These are phyloP conservation scores for Neuroscelio doddi DNA, from an alignment of 2,888 invertebrate genomes.

Conservation along the genomic window DNA sequence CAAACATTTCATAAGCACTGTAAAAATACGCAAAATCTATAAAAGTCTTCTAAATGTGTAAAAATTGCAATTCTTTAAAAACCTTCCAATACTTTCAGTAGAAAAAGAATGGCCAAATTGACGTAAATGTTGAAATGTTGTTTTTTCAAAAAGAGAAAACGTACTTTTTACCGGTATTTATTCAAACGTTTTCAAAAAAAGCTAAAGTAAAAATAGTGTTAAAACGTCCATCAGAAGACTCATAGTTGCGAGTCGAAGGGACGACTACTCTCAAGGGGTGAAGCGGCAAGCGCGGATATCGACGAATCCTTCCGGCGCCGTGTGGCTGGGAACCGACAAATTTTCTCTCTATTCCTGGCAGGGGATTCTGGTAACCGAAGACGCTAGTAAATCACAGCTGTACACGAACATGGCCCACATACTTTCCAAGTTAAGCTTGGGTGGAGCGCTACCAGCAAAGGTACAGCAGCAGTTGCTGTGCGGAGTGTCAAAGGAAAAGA, in stretches of 20 bases:
- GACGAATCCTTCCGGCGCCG: constrained; percentile 48
- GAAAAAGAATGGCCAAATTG: too few species aligned
- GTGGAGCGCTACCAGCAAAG: constrained; percentile 30
- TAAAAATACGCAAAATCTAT: too few species aligned
- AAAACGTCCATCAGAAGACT: constrained; percentile 22
- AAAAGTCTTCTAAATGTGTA: too few species aligned
- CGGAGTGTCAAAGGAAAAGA: constrained; percentile 39
- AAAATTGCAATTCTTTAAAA: too few species aligned
- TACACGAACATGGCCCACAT: constrained; percentile 57
- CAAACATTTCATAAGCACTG: too few species aligned
- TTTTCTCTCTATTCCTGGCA: constrained; percentile 49
- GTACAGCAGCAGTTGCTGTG: constrained; percentile 37
- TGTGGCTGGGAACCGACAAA: constrained; percentile 56
- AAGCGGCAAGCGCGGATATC: constrained; percentile 47
- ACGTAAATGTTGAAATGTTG: too few species aligned
- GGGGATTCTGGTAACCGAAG: constrained; percentile 41
- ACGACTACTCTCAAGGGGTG: constrained; percentile 18
- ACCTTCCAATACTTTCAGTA: too few species aligned
- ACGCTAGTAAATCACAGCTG: constrained; percentile 62
- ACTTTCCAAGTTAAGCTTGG: constrained; percentile 53
- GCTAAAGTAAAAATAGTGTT: background rate
- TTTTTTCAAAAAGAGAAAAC: too few species aligned
- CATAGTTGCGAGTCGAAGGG: constrained; percentile 23
- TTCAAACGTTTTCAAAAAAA: background rate
- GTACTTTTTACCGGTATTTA: background rate